phyloP scores from a whole-genome alignment of 2,113 vertebrate species.

The Ornithorhynchus anatinus region DNA sequence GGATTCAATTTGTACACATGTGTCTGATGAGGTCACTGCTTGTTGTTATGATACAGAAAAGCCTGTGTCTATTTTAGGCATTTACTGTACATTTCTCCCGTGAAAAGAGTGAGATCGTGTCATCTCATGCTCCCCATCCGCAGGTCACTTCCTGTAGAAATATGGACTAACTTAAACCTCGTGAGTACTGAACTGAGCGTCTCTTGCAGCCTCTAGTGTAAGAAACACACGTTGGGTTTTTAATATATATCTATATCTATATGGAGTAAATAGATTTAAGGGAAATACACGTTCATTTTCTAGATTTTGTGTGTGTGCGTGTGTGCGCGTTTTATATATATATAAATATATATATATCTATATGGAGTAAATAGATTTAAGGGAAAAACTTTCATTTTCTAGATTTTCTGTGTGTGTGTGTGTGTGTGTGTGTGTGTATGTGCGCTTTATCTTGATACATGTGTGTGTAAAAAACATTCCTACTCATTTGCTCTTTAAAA shows the following conservation, averaged over 20 bases:
- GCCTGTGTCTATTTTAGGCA: constrained; percentile 99
- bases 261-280: constrained; percentile 59
- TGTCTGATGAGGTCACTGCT: constrained; percentile 91
- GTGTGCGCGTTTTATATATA: constrained; percentile 28
- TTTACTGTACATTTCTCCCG: constrained; percentile 99
- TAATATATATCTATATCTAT: constrained; percentile 73
- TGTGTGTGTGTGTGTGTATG: too few relatives aligned
- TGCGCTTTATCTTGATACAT: too few relatives aligned
- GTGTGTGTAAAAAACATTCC: too few relatives aligned
- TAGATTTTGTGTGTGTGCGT: constrained; percentile 54
- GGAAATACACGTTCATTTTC: constrained; percentile 65
- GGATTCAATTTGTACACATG: constrained; percentile 84
- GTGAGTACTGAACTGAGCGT: constrained; percentile 97
- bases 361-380: too few relatives aligned
- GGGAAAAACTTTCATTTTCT: too few relatives aligned
- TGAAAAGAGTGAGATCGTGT: constrained; percentile 98
- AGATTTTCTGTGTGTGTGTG: too few relatives aligned
- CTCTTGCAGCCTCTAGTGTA: constrained; percentile 84
- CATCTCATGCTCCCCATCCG: constrained; percentile 98
- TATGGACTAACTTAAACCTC: constrained; percentile 99
- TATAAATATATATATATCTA: too few relatives aligned
- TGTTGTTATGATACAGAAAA: constrained; percentile 99
- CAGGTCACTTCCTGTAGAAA: constrained; percentile 99
- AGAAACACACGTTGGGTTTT: constrained; percentile 80
- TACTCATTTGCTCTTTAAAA: too few relatives aligned